Evolutionary conservation across 53 echinoderm and acorn worm species (phyloP), one percentile per base, ranked within the genome.

Genomic region (Paracentrotus lividus): DNA sequence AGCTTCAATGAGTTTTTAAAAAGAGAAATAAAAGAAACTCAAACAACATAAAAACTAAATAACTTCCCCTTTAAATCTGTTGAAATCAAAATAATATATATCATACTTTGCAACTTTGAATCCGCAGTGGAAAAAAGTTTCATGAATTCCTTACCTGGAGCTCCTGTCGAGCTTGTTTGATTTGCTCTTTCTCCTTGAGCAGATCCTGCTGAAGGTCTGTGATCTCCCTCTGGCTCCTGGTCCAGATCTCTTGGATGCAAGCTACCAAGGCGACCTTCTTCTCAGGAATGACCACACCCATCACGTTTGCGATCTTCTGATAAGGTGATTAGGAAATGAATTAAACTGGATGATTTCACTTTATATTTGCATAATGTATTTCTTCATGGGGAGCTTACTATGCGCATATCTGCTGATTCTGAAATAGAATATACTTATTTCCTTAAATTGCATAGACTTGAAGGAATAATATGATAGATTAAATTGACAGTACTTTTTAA

Each of bases 171-270:
- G 76, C 36, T 76, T 21, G 76, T 21, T 76, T 49, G 52, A 47
- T 26, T 52, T 85, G 49, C 85, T 23, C 42, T 21, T 47, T 52
- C 42, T 43, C 13, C 7, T 85, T 4, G 45, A 29, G 27, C 8
- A 52, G 47, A n/a, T 85, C 85, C 85, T 85, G 85, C 49, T 85
- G 85, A 15, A 85, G 85, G 49, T 85, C 85, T 3, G 13, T 31
- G n/a, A 51, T 29, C 85, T 51, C 27, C 0, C 4, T 51, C 27
- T 49, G 85, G 85, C 52, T 85, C 85, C 52, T 47, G 49, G 51
- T 49, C 85, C 85, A 85, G 45, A 24, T 51, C 9, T 27, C 52
- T 2, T 5, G 6, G 29, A 85, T 85, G 13, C 32, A 51, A 52
- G 5, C 49, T 7, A n/a, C n/a, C 10, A 85, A 31, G 29, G 85